Evolutionary conservation across 1,140 invertebrate species (phyloP), one percentile per base, ranked within the genome.

Genomic region (Scaptodrosophila lebanonensis): DNA sequence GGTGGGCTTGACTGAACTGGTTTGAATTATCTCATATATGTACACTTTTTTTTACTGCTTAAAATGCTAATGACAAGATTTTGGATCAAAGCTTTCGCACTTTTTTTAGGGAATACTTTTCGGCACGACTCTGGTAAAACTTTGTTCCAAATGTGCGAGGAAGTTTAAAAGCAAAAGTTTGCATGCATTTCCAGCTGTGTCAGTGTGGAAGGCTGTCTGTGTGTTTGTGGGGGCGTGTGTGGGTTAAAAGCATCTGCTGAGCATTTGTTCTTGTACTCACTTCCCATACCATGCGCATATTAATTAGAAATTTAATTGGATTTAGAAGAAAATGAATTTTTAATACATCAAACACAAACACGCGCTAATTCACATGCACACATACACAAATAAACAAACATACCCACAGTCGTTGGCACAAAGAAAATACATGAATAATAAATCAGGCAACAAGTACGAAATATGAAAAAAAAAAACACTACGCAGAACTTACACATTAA

Each of bases 281-380:
- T 44, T 66, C 33, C 15, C 60, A 54, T 72, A 44, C 52, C 58
- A 17, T 36, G 38, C 36, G 69, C 61, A 79, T 70, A 75, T 60
- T 82, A 79, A 79, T 79, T 67, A 50, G 75, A 66, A 79, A 82
- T 79, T 75, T 79, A 79, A 79, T 79, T 79, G 75, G 75, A 70
- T 82, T 79, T 75, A 36, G 45, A 60, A 57, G 69, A 58, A 66
- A 66, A 79, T 79, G 50, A 79, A 79, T 75, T 79, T 79, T 75
- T 79, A 82, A 79, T 79, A 61, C 32, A 25, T 25, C 22, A 25
- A 25, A 25, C 8, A 25, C 22, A 25, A 25, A 25, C n/a, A n/a
- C n/a, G n/a, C n/a, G n/a, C n/a, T n/a, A n/a, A n/a, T n/a, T 29
- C 39, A 40, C 29, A 33, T 40, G 51, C 25, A 59, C 45, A 79